Conservation (phyloP, 2,113 vertebrate genomes). For the Tricholaema leucomelas region DNA sequence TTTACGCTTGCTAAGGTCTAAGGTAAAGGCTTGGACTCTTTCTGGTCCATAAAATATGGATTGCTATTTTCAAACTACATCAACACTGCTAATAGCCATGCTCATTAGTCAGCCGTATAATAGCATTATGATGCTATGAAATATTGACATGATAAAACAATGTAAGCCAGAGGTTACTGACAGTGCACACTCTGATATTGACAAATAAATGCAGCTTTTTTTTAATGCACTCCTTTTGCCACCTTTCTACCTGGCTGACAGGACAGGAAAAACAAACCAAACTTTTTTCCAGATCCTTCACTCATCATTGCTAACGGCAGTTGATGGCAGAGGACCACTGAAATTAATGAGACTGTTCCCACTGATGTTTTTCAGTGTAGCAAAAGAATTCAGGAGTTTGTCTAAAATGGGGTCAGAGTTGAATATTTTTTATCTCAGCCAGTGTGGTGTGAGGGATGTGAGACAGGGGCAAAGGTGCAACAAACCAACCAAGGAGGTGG, state of each 20-base stretch:
- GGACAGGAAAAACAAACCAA: slow-evolving; percentile 17
- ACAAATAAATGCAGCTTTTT: slow-evolving; percentile 79
- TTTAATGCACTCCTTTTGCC: slow-evolving; percentile 69
- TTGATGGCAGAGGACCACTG: background rate
- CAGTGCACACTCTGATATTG: slow-evolving; percentile 72
- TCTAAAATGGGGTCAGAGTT: background rate
- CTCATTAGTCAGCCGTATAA: slow-evolving; percentile 83
- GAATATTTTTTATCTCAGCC: background rate
- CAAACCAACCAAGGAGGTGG: background rate
- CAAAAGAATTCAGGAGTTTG: background rate
- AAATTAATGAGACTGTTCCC: slow-evolving; percentile 8
- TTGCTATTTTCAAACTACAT: slow-evolving; percentile 86
- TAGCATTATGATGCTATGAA: slow-evolving; percentile 83
- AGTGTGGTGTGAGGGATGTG: background rate
- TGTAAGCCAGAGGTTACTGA: slow-evolving; percentile 72
- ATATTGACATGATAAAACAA: slow-evolving; percentile 86
- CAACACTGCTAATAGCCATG: slow-evolving; percentile 81
- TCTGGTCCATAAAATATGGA: slow-evolving; percentile 82
- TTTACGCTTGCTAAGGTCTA: slow-evolving; percentile 73
- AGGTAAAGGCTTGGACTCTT: slow-evolving; percentile 75
- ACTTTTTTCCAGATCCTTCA: slow-evolving; percentile 6
- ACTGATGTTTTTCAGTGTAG: background rate
- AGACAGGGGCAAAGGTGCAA: background rate
- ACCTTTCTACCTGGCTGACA: slow-evolving; percentile 69
- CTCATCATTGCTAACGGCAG: background rate